Evolutionary conservation across 2,888 invertebrate genomes (phyloP).

Genomic region (Alloplasta piceator): DNA sequence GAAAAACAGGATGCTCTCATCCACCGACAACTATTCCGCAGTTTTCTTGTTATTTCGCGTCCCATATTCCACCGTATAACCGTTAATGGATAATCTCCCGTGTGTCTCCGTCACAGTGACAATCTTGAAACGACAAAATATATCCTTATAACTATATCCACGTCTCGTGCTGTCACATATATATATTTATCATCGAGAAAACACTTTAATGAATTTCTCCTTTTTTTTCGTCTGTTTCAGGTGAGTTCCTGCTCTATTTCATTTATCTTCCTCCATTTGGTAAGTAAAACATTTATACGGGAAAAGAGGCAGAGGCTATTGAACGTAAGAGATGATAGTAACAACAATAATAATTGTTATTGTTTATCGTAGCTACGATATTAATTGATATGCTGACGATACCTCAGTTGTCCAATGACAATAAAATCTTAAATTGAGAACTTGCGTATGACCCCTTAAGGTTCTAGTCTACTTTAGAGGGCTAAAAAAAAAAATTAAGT

Average conservation of each 20-base stretch:
- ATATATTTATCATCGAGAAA: not conserved
- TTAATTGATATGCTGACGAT: too few relatives aligned
- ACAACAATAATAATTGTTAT: not conserved
- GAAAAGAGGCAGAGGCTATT: not conserved
- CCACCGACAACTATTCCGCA: not conserved
- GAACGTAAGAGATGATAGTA: not conserved
- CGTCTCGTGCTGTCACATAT: not conserved
- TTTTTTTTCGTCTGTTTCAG: constrained; percentile 57
- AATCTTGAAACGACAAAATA: constrained; percentile 9
- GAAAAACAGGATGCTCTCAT: not conserved
- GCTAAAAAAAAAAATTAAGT: too few relatives aligned
- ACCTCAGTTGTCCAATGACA: too few relatives aligned
- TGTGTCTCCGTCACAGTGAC: not conserved
- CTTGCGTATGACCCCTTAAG: too few relatives aligned
- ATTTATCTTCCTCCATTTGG: constrained; percentile 24
- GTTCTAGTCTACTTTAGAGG: too few relatives aligned
- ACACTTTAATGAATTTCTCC: constrained; percentile 20
- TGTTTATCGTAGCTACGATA: too few relatives aligned
- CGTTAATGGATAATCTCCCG: constrained; percentile 24
- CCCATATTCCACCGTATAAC: not conserved
- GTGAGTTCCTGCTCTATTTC: constrained; percentile 48
- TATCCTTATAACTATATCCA: not conserved
- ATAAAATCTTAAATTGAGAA: too few relatives aligned
- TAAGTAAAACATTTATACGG: constrained; percentile 5
- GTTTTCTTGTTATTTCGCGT: not conserved